Percentiles rank a stretch among this genome's conserved stretches.
Conservation (phyloP, 2,797 vertebrate genomes). For the Malurus splendens region DNA sequence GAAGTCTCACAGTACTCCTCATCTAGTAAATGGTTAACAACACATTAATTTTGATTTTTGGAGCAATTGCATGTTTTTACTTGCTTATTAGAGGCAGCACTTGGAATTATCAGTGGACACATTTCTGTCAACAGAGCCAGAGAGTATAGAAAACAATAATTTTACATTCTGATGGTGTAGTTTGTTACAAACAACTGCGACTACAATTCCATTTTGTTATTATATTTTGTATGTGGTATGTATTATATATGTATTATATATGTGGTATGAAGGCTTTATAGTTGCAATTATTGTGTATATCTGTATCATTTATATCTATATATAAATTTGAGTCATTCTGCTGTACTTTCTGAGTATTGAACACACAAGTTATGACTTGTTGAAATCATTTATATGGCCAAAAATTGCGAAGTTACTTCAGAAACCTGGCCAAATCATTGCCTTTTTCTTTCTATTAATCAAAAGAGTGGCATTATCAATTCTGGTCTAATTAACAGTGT, state of each 20-base stretch:
- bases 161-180: background rate
- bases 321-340: background rate
- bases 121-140: background rate
- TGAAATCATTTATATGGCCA: background rate
- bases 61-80: background rate
- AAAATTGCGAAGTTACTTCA: background rate
- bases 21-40: background rate
- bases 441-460: accelerated
- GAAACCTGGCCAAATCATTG: background rate
- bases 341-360: background rate
- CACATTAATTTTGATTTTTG: background rate
- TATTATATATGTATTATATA: background rate
- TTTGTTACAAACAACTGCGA: background rate
- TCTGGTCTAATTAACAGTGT: background rate
- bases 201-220: background rate
- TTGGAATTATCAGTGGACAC: background rate
- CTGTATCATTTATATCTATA: background rate
- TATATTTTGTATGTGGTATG: too few species aligned
- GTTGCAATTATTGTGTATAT: background rate
- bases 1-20: background rate
- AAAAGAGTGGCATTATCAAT: background rate
- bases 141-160: background rate
- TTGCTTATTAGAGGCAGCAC: background rate
- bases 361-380: background rate
- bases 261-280: background rate